A percentile compares a stretch with the other conserved stretches of the same genome.
phyloP scores from a whole-genome alignment of 64 coral and sea anemone genomes.

The Montipora capricornis region DNA sequence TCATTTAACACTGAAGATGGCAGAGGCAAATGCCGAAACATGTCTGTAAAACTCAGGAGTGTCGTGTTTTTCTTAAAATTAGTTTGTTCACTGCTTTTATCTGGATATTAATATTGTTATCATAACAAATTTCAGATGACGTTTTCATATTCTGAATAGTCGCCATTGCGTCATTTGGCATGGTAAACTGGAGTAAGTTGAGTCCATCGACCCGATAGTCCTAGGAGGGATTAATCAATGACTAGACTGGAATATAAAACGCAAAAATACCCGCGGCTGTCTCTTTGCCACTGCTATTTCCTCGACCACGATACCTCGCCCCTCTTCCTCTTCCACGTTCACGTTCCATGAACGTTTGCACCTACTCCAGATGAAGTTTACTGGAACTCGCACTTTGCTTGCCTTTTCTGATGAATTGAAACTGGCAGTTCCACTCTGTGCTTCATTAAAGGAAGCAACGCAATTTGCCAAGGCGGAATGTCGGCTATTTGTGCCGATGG shows the following conservation, averaged over 20 bases:
- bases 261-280: slow-evolving; percentile 4
- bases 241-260: not conserved
- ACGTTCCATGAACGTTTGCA: not conserved
- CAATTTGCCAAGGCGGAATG: not conserved
- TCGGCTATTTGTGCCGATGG: not conserved
- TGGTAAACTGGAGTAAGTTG: too few species aligned
- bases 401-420: not conserved
- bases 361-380: too few species aligned
- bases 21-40: too few species aligned
- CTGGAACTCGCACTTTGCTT: not conserved
- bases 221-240: too few species aligned
- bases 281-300: not conserved
- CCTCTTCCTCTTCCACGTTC: not conserved
- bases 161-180: not conserved
- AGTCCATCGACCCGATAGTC: too few species aligned
- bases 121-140: too few species aligned
- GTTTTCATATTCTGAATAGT: not conserved
- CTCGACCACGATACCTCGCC: not conserved
- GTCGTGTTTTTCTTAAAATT: too few species aligned
- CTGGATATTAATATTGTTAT: too few species aligned
- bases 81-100: too few species aligned
- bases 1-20: too few species aligned
- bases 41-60: too few species aligned
- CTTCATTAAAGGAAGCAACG: not conserved
- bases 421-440: too few species aligned